Percentiles rank a stretch among this genome's conserved stretches.
Evolutionary conservation across 2,113 vertebrate genomes (phyloP).

Genomic region (Hippocampus abdominalis): DNA sequence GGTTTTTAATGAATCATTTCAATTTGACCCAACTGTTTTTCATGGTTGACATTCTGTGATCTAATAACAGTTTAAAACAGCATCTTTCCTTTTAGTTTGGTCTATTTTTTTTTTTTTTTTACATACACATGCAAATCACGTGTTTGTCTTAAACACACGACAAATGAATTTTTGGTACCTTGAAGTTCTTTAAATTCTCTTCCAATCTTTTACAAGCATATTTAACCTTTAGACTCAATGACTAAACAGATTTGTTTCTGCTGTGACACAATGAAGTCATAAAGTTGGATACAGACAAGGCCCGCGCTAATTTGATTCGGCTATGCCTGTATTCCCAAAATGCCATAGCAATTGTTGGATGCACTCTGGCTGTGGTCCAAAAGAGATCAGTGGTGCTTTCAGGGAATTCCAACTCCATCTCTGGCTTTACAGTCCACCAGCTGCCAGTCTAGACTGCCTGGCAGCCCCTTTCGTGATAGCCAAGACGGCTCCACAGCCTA

Average conservation of each 20-base stretch:
- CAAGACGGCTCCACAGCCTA: constrained; percentile 2
- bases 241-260: neutral
- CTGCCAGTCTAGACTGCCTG: constrained; percentile 51
- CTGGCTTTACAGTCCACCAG: constrained; percentile 34
- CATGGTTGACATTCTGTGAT: too few relatives aligned
- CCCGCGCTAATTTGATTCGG: constrained; percentile 3
- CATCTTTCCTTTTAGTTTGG: too few relatives aligned
- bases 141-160: too few relatives aligned
- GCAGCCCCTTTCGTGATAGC: constrained; percentile 25
- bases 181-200: neutral
- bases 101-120: too few relatives aligned
- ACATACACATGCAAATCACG: too few relatives aligned
- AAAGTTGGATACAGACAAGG: neutral
- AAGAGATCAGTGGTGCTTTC: constrained; percentile 41
- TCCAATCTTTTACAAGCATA: neutral
- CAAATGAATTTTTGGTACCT: too few relatives aligned
- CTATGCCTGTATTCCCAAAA: constrained; percentile 10
- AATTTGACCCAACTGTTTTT: too few relatives aligned
- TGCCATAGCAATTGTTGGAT: constrained; percentile 3
- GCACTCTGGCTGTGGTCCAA: constrained; percentile 46
- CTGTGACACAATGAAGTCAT: neutral
- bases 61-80: too few relatives aligned
- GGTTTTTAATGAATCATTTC: too few relatives aligned
- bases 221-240: neutral
- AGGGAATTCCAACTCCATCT: constrained; percentile 45